Base-by-base conservation (phyloP, 2,113 vertebrate species). In the Pagrus major region DNA sequence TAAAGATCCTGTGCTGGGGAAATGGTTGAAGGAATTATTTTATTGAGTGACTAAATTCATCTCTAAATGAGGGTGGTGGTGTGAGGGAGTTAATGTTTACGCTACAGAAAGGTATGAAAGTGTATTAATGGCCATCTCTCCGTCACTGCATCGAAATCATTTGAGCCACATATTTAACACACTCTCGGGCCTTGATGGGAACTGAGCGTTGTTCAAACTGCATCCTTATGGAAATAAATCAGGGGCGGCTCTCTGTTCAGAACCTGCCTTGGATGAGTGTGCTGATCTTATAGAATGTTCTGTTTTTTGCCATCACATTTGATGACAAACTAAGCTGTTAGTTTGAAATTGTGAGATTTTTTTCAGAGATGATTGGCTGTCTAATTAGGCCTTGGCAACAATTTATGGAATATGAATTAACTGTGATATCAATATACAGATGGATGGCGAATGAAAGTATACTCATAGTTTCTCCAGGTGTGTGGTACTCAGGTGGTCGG, bases 61-160 rank as follows among this genome's bases (percentile, higher is more conserved):
- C 27, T 47, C 27, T 29, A 10, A 78, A 78, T n/a, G n/a, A n/a
- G n/a, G n/a, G n/a, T n/a, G n/a, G n/a, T n/a, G n/a, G n/a, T n/a
- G n/a, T n/a, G 20, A 60, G 68, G 14, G 58, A 63, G 79, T 51
- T 68, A 80, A 85, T 54, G 56, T 84, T 89, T 58, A 87, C 15
- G 67, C 78, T 71, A 6, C 69, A 90, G 68, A 84, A 84, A 82
- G 83, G 86, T 89, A 78, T 87, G 73, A 89, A 86, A 90, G 79
- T 89, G 88, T 86, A 90, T 92, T 86, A 89, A 76, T 81, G 81
- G 44, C 44, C 66, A 58, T 80, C 80, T 89, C 69, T 85, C 69
- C 11, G 6, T 83, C 79, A 79, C 55, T 80, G 81, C 76, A 71
- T 77, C 71, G 41, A 73, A 76, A 78, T 74, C 3, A 89, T 76